Percentiles rank a stretch among this genome's conserved stretches.
phyloP scores from a whole-genome alignment of 2,113 vertebrate species.

The Indicator maculatus region DNA sequence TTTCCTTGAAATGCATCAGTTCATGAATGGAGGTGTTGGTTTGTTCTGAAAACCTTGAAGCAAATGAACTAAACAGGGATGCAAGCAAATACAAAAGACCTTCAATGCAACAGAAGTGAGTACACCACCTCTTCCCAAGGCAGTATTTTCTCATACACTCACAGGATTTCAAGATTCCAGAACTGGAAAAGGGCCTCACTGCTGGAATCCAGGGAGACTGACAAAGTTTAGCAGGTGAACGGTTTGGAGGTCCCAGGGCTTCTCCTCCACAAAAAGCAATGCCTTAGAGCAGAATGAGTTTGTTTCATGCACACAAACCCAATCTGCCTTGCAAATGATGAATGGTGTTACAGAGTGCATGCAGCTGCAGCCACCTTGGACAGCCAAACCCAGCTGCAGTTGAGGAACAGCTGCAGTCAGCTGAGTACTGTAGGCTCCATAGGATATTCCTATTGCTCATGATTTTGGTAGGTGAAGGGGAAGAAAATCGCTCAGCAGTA shows the following conservation, averaged over 20 bases:
- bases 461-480: neutral
- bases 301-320: neutral
- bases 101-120: neutral
- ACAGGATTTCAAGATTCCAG: neutral
- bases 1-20: neutral
- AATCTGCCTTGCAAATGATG: neutral
- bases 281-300: neutral
- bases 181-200: neutral
- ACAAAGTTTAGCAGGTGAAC: neutral
- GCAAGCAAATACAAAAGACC: neutral
- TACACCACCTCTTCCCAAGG: neutral
- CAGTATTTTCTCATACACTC: neutral
- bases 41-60: conserved; percentile 1
- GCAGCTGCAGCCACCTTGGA: neutral
- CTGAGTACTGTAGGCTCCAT: neutral
- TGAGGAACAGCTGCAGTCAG: neutral
- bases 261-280: neutral
- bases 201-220: neutral
- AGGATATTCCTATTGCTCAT: neutral
- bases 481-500: conserved; percentile 12
- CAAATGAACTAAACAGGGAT: neutral
- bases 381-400: neutral
- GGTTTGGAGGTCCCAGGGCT: neutral
- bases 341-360: neutral
- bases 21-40: conserved; percentile 28